Evolutionary conservation across 92 coral and sea anemone species (phyloP).

Genomic region (Isaurus tuberculatus): DNA sequence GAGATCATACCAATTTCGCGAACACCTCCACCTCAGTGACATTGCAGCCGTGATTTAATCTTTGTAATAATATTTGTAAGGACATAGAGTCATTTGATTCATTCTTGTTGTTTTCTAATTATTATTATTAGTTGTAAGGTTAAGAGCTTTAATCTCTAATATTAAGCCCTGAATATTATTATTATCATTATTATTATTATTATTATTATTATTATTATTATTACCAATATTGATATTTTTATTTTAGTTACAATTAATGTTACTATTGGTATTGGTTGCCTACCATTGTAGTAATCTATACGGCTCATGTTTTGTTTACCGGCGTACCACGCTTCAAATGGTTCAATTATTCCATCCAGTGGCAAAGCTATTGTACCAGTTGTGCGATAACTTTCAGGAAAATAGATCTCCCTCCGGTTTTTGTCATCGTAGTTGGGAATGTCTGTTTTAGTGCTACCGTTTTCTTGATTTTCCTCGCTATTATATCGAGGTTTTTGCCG

Average conservation of each 20-base stretch:
- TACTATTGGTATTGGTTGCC: neutral
- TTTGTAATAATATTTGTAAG: too few relatives aligned
- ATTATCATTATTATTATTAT: too few relatives aligned
- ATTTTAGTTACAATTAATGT: too few relatives aligned
- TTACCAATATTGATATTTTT: neutral
- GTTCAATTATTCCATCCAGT: slow-evolving; percentile 90
- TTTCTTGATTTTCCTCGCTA: slow-evolving; percentile 1
- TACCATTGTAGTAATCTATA: slow-evolving; percentile 93
- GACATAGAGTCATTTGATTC: too few relatives aligned
- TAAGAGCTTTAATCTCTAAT: too few relatives aligned
- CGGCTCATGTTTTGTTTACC: slow-evolving; percentile 84
- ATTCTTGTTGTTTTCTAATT: too few relatives aligned
- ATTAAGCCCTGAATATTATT: too few relatives aligned
- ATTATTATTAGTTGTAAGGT: too few relatives aligned
- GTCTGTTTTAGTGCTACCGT: slow-evolving; percentile 20
- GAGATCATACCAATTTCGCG: too few relatives aligned
- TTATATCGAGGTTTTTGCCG: neutral
- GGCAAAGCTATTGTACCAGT: slow-evolving; percentile 88
- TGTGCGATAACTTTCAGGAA: slow-evolving; percentile 83
- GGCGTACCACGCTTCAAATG: slow-evolving; percentile 94
- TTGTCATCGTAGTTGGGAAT: slow-evolving; percentile 8
- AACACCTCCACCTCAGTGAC: too few relatives aligned
- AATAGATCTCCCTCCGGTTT: slow-evolving; percentile 33
- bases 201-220: too few relatives aligned
- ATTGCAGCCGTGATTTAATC: too few relatives aligned